phyloP scores from a whole-genome alignment of 2,797 vertebrate genomes.

The Eulemur albifrons region DNA sequence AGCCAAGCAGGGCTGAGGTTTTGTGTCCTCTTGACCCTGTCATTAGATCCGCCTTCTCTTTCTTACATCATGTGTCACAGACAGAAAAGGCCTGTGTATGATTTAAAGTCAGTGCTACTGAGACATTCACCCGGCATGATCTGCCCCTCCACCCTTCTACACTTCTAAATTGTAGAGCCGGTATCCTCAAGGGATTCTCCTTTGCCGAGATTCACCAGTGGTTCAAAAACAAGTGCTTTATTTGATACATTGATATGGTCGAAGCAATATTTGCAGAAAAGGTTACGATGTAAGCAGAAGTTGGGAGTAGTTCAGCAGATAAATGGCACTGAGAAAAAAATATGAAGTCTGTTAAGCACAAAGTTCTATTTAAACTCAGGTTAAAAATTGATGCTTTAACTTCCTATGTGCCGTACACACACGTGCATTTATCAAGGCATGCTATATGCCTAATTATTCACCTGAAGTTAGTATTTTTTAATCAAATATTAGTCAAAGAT shows the following conservation, averaged over 20 bases:
- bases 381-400: neutral
- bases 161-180: neutral
- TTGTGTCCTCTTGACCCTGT: conserved; percentile 5
- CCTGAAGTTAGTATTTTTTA: neutral
- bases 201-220: neutral
- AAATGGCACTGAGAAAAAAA: neutral
- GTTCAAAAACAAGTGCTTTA: neutral
- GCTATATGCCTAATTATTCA: neutral
- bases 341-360: neutral
- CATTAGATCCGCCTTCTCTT: neutral
- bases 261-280: neutral
- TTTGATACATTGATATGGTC: neutral
- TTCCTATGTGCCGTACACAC: neutral
- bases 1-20: neutral
- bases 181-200: neutral
- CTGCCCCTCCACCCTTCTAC: neutral
- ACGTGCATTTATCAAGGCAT: neutral
- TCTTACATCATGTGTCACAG: conserved; percentile 6
- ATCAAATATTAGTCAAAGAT: neutral
- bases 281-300: neutral
- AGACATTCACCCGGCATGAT: neutral
- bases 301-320: neutral
- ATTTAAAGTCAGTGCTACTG: conserved; percentile 7
- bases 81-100: neutral
- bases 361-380: neutral